A percentile compares a stretch with the other conserved stretches of the same genome.
Conservation (phyloP, 1,140 invertebrate genomes). For the Aporrectodea caliginosa region DNA sequence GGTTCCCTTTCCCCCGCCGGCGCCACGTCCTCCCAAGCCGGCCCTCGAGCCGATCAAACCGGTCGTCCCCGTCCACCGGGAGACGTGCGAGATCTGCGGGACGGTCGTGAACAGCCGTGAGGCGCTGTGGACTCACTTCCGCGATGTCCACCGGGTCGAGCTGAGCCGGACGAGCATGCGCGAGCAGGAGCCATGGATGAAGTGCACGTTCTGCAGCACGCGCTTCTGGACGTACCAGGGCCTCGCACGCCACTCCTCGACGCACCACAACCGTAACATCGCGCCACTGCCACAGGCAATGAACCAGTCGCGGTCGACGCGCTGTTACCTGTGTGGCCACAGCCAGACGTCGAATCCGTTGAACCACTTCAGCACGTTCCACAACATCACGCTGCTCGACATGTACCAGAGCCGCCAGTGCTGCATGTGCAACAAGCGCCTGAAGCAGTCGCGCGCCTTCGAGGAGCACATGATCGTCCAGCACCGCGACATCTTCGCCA, state of each 20-base stretch:
- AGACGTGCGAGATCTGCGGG: neutral
- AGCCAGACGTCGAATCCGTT: slow-evolving; percentile 20
- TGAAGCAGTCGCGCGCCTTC: slow-evolving; percentile 5
- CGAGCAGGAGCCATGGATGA: slow-evolving; percentile 38
- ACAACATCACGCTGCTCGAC: slow-evolving; percentile 21
- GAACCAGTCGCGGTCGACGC: neutral
- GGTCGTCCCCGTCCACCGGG: neutral
- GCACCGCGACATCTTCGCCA: slow-evolving; percentile 21
- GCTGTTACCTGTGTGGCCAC: slow-evolving; percentile 15
- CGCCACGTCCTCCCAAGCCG: neutral
- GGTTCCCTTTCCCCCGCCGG: neutral
- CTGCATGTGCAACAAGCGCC: slow-evolving; percentile 19
- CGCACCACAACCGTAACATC: neutral
- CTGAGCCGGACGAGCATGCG: neutral
- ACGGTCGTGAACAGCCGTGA: neutral
- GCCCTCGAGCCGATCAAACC: neutral
- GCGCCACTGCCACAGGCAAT: neutral
- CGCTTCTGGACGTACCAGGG: slow-evolving; percentile 55
- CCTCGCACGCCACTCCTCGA: slow-evolving; percentile 33
- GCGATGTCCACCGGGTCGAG: neutral
- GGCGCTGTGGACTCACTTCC: neutral
- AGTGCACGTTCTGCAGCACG: slow-evolving; percentile 47
- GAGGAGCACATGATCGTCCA: slow-evolving; percentile 21
- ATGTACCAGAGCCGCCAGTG: slow-evolving; percentile 18
- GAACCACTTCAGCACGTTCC: slow-evolving; percentile 15